phyloP scores from a whole-genome alignment of 2,888 invertebrate genomes.

The Ornithoptera priamus region DNA sequence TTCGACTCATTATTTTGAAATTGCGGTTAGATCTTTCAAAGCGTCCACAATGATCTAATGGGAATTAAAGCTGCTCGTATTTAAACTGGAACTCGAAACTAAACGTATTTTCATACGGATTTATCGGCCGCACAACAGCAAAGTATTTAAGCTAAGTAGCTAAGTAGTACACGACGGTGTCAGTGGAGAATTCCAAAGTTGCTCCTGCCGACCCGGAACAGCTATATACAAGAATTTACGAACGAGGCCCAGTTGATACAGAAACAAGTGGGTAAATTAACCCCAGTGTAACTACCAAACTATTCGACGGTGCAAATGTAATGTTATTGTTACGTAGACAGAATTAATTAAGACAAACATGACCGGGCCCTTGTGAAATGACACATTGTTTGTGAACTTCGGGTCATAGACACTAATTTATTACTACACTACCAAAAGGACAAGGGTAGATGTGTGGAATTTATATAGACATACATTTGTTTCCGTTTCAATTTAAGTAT shows the following conservation, averaged over 20 bases:
- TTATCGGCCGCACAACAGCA: slow-evolving; percentile 16
- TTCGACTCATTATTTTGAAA: background rate
- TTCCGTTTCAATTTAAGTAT: background rate
- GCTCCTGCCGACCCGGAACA: slow-evolving; percentile 7
- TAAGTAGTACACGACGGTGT: slow-evolving; percentile 12
- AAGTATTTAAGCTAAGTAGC: slow-evolving; percentile 26
- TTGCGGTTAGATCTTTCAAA: background rate
- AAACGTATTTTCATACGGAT: slow-evolving; percentile 20
- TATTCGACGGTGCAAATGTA: slow-evolving; percentile 29
- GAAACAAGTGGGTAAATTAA: slow-evolving; percentile 30
- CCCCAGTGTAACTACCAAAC: slow-evolving; percentile 17
- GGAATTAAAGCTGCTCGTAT: slow-evolving; percentile 11
- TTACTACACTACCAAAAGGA: slow-evolving; percentile 10
- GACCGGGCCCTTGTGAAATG: slow-evolving; percentile 15
- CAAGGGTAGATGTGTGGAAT: background rate
- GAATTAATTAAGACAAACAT: slow-evolving; percentile 36
- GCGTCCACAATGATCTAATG: background rate
- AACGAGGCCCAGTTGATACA: slow-evolving; percentile 19
- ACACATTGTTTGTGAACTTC: slow-evolving; percentile 19
- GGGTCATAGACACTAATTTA: slow-evolving; percentile 5
- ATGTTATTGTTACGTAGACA: slow-evolving; percentile 32
- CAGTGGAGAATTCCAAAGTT: slow-evolving; percentile 24
- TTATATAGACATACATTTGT: background rate
- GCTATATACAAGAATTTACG: slow-evolving; percentile 17
- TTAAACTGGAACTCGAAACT: slow-evolving; percentile 15